A percentile compares a stretch with the other conserved stretches of the same genome.
phyloP scores from a whole-genome alignment of 2,888 invertebrate genomes.

The Xestia ashworthii region DNA sequence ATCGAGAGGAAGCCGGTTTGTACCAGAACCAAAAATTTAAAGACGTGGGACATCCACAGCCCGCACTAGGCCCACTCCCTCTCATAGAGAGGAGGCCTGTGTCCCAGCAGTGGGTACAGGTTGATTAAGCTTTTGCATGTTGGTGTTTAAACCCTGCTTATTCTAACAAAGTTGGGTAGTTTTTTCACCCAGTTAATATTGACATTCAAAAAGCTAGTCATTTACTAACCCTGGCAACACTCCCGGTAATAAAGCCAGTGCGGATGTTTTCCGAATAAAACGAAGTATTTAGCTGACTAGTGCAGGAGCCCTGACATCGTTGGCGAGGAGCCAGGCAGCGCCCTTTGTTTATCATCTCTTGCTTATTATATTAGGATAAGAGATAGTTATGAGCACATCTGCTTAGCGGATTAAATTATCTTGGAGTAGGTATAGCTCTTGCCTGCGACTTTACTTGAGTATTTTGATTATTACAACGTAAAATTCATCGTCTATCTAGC shows the following conservation, averaged over 20 bases:
- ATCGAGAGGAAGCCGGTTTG: too few species aligned
- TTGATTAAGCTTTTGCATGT: background rate
- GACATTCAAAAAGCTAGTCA: conserved; percentile 21
- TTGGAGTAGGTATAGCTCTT: background rate
- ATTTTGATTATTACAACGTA: background rate
- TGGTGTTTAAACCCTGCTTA: background rate
- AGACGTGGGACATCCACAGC: background rate
- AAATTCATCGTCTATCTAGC: background rate
- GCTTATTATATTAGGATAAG: conserved; percentile 44
- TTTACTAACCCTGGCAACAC: conserved; percentile 35
- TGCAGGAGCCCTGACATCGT: conserved; percentile 69
- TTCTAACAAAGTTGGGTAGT: background rate
- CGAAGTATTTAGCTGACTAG: conserved; percentile 33
- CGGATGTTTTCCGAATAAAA: conserved; percentile 59
- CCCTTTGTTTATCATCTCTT: conserved; percentile 58
- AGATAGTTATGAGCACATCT: conserved; percentile 46
- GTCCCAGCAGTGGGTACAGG: background rate
- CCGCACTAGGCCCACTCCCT: background rate
- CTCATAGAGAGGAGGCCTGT: background rate
- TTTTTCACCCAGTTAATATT: background rate
- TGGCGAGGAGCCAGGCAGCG: conserved; percentile 70
- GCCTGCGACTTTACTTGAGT: background rate
- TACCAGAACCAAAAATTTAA: background rate
- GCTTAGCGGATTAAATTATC: conserved; percentile 26
- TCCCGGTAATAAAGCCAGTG: conserved; percentile 36